These are phyloP conservation scores for Mythimna ferrago DNA, from an alignment of 2,888 invertebrate genomes.

Conservation along the genomic window DNA sequence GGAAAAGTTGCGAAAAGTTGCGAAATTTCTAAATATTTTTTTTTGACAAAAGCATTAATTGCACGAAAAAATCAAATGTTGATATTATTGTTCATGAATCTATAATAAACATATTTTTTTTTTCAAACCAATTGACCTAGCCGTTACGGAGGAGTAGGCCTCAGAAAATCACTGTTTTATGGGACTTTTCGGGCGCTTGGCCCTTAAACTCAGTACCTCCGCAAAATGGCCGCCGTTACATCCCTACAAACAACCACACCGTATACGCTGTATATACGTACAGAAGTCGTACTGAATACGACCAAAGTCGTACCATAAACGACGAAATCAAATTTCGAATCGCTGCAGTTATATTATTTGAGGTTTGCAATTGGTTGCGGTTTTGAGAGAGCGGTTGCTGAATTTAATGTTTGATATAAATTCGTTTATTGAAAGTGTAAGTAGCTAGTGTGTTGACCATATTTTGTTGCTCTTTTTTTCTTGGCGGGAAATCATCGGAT, in stretches of 20 bases:
- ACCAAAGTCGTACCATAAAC: constrained; percentile 27
- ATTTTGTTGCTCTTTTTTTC: not conserved
- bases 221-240: not conserved
- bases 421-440: not conserved
- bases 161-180: no score
- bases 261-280: not conserved
- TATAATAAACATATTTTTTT: no score
- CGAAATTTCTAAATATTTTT: no score
- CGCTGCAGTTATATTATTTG: constrained; percentile 33
- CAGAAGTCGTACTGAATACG: constrained; percentile 22
- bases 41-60: no score
- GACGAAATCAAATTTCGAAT: constrained; percentile 48
- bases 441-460: not conserved
- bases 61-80: no score
- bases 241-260: constrained; percentile 20
- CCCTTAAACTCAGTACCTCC: not conserved
- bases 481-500: no score
- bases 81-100: no score
- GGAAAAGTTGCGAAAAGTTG: no score
- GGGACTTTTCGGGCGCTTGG: no score
- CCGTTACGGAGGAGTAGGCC: no score
- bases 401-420: not conserved
- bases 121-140: no score
- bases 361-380: constrained; percentile 34
- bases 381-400: constrained; percentile 12